Percentiles rank a stretch among this genome's conserved stretches.
Evolutionary conservation across 2,113 vertebrate species (phyloP).

Genomic region (Hippopotamus amphibius): DNA sequence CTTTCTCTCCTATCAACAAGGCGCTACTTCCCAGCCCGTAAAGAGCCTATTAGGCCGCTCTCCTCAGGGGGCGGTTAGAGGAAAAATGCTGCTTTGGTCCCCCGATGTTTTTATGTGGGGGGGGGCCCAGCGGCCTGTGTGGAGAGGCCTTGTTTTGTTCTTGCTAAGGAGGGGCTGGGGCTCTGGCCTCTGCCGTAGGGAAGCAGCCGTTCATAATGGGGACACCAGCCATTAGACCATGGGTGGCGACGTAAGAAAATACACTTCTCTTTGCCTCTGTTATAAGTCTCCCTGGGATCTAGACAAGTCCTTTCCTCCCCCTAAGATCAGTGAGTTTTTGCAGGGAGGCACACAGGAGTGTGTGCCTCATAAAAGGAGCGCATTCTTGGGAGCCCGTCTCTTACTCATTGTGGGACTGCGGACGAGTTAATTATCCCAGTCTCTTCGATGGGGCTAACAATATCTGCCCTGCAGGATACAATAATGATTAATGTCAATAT

Average conservation of each 20-base stretch:
- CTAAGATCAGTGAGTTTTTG: not conserved
- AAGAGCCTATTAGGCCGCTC: constrained; percentile 33
- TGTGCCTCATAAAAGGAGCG: not conserved
- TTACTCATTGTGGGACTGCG: not conserved
- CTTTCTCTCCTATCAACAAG: not conserved
- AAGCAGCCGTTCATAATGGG: constrained; percentile 47
- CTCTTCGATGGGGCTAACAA: not conserved
- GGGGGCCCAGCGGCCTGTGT: not conserved
- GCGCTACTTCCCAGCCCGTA: not conserved
- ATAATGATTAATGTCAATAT: not conserved
- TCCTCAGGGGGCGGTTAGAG: constrained; percentile 6
- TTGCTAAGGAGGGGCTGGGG: constrained; percentile 24
- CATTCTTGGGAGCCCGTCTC: not conserved
- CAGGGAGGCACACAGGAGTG: not conserved
- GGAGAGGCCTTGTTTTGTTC: constrained; percentile 19
- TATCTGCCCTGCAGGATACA: not conserved
- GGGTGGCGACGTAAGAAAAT: not conserved
- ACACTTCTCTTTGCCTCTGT: not conserved
- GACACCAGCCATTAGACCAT: constrained; percentile 52
- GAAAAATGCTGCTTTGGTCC: not conserved
- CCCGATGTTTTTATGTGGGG: constrained; percentile 8
- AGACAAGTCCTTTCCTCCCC: not conserved
- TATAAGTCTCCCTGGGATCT: not conserved
- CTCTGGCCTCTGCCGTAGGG: constrained; percentile 23
- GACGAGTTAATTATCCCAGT: not conserved